phyloP scores from a whole-genome alignment of 1,140 invertebrate genomes.

The Oncopeltus fasciatus region DNA sequence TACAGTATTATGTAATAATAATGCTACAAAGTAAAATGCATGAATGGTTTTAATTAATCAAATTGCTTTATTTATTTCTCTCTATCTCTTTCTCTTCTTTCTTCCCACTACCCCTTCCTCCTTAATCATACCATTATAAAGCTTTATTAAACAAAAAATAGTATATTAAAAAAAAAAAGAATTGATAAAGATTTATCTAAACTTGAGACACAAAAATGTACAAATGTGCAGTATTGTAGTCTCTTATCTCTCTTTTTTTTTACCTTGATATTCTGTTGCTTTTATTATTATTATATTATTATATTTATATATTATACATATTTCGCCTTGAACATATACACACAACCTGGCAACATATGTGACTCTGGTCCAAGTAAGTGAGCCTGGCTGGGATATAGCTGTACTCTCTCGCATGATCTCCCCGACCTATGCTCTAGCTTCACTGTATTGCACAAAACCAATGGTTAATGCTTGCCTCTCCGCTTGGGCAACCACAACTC shows the following conservation, averaged over 20 bases:
- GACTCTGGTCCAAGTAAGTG: slow-evolving; percentile 9
- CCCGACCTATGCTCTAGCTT: slow-evolving; percentile 14
- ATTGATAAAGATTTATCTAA: no score
- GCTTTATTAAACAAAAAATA: not conserved
- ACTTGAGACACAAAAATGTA: slow-evolving; percentile 1
- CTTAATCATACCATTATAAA: not conserved
- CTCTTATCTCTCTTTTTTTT: slow-evolving; percentile 4
- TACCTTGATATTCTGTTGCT: slow-evolving; percentile 7
- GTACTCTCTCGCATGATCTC: slow-evolving; percentile 14
- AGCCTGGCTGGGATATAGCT: slow-evolving; percentile 5
- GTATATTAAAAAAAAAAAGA: not conserved
- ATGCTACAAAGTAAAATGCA: slow-evolving; percentile 26
- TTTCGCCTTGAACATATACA: slow-evolving; percentile 6
- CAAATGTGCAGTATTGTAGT: slow-evolving; percentile 5
- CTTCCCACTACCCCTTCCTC: slow-evolving; percentile 9
- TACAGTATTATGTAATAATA: slow-evolving; percentile 26
- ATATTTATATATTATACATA: slow-evolving; percentile 9
- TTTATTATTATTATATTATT: slow-evolving; percentile 7
- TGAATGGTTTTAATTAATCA: slow-evolving; percentile 26
- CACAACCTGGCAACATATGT: slow-evolving; percentile 8
- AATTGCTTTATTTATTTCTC: slow-evolving; percentile 24
- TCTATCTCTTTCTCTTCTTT: slow-evolving; percentile 15
- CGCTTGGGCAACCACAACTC: slow-evolving; percentile 8
- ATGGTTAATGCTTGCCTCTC: slow-evolving; percentile 10
- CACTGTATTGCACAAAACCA: slow-evolving; percentile 18